Percentiles rank a stretch among this genome's conserved stretches.
Conservation (phyloP, 1,140 invertebrate species). For the Panagrolaimus sp. region DNA sequence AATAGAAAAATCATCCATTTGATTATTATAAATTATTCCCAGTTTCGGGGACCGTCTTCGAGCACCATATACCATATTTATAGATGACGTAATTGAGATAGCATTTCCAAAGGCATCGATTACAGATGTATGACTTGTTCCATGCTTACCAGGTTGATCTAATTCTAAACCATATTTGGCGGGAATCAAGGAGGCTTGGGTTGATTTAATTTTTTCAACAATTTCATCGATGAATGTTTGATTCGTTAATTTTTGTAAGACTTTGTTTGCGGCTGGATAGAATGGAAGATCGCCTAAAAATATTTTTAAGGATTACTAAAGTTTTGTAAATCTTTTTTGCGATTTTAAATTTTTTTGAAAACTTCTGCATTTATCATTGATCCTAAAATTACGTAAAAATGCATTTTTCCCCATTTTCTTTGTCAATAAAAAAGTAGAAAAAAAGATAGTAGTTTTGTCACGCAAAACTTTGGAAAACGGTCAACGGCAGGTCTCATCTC, state of each 20-base stretch:
- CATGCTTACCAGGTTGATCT: conserved; percentile 58
- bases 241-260: background rate
- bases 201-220: conserved; percentile 27
- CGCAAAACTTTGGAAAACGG: too few species aligned
- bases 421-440: too few species aligned
- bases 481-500: too few species aligned
- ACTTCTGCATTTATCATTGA: too few species aligned
- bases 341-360: too few species aligned
- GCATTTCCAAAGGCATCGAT: conserved; percentile 80
- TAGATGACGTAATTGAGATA: conserved; percentile 79
- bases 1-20: conserved; percentile 89
- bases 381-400: too few species aligned
- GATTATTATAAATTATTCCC: conserved; percentile 83
- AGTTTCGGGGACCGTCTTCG: conserved; percentile 70
- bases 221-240: conserved; percentile 40
- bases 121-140: conserved; percentile 82
- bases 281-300: too few species aligned
- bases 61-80: conserved; percentile 79
- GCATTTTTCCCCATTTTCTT: too few species aligned
- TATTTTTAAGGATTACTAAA: too few species aligned
- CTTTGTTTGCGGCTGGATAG: background rate
- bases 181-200: conserved; percentile 7
- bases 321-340: too few species aligned
- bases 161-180: conserved; percentile 20
- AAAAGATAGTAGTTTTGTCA: too few species aligned